Conservation (phyloP, 2,113 vertebrate genomes). For the Sebastes schlegelii region DNA sequence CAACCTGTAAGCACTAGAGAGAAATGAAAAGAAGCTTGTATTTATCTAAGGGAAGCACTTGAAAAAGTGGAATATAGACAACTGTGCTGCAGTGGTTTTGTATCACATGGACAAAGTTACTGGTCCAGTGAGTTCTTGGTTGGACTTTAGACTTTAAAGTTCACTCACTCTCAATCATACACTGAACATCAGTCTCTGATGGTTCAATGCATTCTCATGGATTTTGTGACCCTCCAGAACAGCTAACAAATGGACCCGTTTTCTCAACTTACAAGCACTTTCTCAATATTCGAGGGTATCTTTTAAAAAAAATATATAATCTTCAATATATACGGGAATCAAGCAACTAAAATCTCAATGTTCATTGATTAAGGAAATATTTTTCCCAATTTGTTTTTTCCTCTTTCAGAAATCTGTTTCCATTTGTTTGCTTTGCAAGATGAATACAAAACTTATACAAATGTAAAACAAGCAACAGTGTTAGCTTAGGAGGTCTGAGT, state of each 20-base stretch:
- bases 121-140: not conserved
- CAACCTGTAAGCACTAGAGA: not conserved
- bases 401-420: not conserved
- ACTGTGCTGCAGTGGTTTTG: conserved; percentile 1
- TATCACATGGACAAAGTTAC: not conserved
- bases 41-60: not conserved
- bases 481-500: not conserved
- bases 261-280: not conserved
- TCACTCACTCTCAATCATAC: not conserved
- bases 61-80: not conserved
- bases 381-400: not conserved
- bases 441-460: not conserved
- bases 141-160: conserved; percentile 6
- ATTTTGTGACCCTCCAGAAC: not conserved
- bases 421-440: not conserved
- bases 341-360: not conserved
- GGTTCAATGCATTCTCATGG: too few species aligned
- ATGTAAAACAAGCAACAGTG: not conserved
- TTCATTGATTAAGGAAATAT: not conserved
- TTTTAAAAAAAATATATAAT: not conserved
- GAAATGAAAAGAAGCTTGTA: not conserved
- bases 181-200: not conserved
- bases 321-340: not conserved
- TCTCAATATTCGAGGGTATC: not conserved
- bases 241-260: not conserved